Conservation (phyloP, 2,113 vertebrate species). For the Echinops telfairi region DNA sequence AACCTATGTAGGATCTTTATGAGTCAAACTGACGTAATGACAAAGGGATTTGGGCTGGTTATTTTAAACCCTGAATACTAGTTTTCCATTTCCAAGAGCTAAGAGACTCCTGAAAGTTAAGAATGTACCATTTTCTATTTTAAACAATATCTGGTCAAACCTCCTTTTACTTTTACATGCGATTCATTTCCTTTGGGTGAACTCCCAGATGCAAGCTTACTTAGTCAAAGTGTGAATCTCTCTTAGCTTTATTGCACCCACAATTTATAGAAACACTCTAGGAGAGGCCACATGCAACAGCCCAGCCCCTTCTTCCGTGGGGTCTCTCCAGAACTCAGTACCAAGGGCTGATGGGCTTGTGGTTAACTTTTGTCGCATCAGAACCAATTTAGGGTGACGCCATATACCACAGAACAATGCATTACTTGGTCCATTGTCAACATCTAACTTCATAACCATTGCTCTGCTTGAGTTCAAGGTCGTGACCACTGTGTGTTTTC, state of each 20-base stretch:
- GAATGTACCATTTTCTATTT: not conserved
- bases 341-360: not conserved
- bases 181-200: not conserved
- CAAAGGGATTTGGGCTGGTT: too few species aligned
- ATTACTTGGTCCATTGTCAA: not conserved
- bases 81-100: not conserved
- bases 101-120: not conserved
- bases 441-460: too few species aligned
- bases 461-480: not conserved
- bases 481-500: not conserved
- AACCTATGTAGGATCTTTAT: too few species aligned
- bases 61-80: not conserved
- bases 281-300: not conserved
- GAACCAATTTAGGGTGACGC: not conserved
- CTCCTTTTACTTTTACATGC: not conserved
- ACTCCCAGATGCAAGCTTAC: not conserved
- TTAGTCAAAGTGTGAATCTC: not conserved
- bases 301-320: not conserved
- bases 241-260: not conserved
- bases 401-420: not conserved
- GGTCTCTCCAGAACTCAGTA: not conserved
- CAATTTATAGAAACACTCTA: not conserved
- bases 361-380: not conserved
- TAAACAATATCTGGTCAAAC: not conserved
- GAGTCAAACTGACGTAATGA: too few species aligned